Base-by-base conservation (phyloP, 2,888 invertebrate genomes). In the Xestoiulus laeticollis region DNA sequence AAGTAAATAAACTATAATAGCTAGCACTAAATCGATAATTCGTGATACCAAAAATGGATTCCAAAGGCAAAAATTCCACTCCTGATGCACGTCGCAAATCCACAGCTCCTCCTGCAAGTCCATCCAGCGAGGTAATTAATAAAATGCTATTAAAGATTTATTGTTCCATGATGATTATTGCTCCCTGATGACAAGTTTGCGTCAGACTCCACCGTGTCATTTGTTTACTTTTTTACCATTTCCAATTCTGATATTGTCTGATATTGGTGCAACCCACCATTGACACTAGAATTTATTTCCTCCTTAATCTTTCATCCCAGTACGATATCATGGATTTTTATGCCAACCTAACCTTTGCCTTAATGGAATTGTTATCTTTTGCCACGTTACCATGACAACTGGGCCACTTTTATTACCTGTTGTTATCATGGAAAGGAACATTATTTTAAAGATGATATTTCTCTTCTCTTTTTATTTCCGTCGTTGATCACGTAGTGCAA, bases 11-110 rank as follows among this genome's bases (percentile, higher is more conserved):
- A 26, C 59, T 59, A 19, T 19, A n/a, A 19, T 68, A 22, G 68
- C 22, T 8, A 22, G n/a, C n/a, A n/a, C n/a, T 22, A 26, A 26
- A 38, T 86, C 44, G 26, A 43, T 86, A 86, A 43, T 48, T 22
- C 8, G 32, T 22, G 32, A 19, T 1, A 22, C 12, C 44, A 86
- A 86, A 14, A 22, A 86, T 86, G 86, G 86, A 86, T 86, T 86
- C 86, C 22, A 86, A 86, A 86, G 53, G 44, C 22, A 86, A 86
- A 86, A 48, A 38, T 6, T 44, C 48, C 32, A 32, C 32, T 6
- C 44, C 86, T 5, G 86, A 86, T 32, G 19, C 32, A 43, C 86
- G 86, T n/a, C 86, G 86, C 8, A 86, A 86, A 86, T 86, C 86
- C 6, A 53, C 86, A 16, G 86, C 86, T 19, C 86, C 86, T 86